Evolutionary conservation across 2,797 vertebrate genomes (phyloP), one percentile per base, ranked within the genome.

Genomic region (Scarus forsteni): DNA sequence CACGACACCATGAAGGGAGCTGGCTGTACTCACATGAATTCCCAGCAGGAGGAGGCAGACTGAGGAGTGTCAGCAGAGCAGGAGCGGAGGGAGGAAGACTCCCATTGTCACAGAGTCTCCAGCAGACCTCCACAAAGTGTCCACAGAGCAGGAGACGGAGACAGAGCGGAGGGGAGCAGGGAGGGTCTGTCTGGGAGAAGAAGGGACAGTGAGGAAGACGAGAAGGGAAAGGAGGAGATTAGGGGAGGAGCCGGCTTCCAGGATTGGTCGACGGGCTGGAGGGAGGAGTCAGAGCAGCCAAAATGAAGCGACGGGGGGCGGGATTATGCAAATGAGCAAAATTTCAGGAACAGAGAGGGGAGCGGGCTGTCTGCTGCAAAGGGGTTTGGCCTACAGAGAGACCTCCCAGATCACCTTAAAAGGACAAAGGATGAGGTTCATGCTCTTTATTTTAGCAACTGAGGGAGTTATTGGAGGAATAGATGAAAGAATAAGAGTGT

Each of bases 21-120:
- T 70, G 71, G 70, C 39, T 79, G 76, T 89, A 94, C 93, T 94
- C 88, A 94, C 93, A 77, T 86, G 75, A 81, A 88, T 76, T 85
- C 85, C 82, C 78, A 77, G 61, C 74, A 81, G 84, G 71, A 83
- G 79, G 72, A 78, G 81, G 27, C 27, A 27, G 27, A 27, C 27
- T 27, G 79, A 34, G 73, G 61, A 63, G 82, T 73, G 85, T 92
- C 88, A 92, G 91, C 91, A 88, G 79, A 54, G 86, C 83, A 79
- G 73, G 77, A 77, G 35, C 56, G 12, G 8, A 8, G 50, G 11
- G 67, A 76, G 67, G 78, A 75, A 70, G 84, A 72, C 64, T 77
- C 70, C 87, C 90, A 93, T 92, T 88, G 91, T 92, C 81, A 27
- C 27, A 75, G 77, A 6, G 75, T 84, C 81, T 67, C 77, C 27